A percentile compares a stretch with the other conserved stretches of the same genome.
Evolutionary conservation across 2,113 vertebrate genomes (phyloP).

Genomic region (Eupsittula cactorum): DNA sequence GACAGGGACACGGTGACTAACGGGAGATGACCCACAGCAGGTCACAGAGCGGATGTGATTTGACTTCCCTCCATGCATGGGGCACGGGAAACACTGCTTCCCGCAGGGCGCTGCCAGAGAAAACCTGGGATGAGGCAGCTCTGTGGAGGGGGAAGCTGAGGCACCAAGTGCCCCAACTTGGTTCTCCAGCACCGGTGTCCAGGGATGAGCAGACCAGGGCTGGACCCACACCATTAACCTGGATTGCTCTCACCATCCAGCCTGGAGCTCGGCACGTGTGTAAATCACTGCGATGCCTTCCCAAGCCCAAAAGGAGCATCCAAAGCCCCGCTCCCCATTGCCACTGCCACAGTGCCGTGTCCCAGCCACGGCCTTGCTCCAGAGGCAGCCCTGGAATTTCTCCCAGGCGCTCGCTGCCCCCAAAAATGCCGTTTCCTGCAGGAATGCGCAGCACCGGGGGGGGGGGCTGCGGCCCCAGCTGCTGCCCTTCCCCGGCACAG

Average conservation of each 20-base stretch:
- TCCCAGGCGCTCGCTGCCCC: slow-evolving; percentile 56
- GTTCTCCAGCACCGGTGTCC: accelerated
- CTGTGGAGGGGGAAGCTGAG: not conserved
- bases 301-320: not conserved
- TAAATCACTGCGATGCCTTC: not conserved
- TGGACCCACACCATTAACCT: not conserved
- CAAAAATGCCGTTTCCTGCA: slow-evolving; percentile 74
- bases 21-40: not conserved
- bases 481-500: slow-evolving; percentile 31
- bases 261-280: not conserved
- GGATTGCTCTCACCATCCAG: not conserved
- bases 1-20: not conserved
- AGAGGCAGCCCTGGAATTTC: slow-evolving; percentile 49
- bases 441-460: slow-evolving; percentile 65
- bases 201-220: not conserved
- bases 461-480: slow-evolving; percentile 65
- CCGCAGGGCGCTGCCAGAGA: not conserved
- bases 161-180: not conserved
- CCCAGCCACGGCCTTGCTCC: not conserved
- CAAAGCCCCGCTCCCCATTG: accelerated
- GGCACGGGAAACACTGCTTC: not conserved
- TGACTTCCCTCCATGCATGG: not conserved
- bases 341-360: accelerated
- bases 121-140: not conserved
- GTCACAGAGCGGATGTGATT: slow-evolving; percentile 24